Base-by-base conservation (phyloP, 2,797 vertebrate genomes). In the Sebastes diaconus region DNA sequence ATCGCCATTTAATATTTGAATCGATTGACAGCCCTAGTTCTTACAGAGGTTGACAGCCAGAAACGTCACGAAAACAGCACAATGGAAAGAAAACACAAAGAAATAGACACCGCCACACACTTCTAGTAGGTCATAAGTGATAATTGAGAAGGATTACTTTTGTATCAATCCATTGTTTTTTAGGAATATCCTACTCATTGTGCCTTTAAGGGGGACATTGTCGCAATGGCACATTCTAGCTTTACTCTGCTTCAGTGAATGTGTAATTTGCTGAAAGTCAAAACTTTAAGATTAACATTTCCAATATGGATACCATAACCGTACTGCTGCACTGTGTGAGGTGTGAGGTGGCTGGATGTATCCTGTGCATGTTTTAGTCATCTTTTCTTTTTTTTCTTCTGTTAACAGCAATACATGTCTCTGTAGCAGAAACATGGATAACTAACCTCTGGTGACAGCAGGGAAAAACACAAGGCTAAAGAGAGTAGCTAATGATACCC, bases 401-500 rank as follows among this genome's bases (percentile, higher is more conserved):
- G 36, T 42, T 42, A 80, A 68, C 70, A 86, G 78, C 60, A 75
- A 69, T 61, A 78, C 72, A 83, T 75, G 78, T 84, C 65, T 84
- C 63, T 79, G 79, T 85, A 88, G 83, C 84, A 89, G 73, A 83
- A 87, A 83, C 80, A 74, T 24, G 79, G 67, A 77, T 77, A 88
- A 87, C 76, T 88, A 90, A 83, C 73, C 76, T 68, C 70, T 86
- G 80, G 54, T 92, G 88, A 91, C 83, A 90, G 88, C 82, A 82
- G 82, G 75, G 90, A 68, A 91, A 92, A 93, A 94, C 87, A 94
- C 90, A 91, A 61, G 81, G 81, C 88, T 88, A 91, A 93, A 93
- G 77, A 87, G 85, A 92, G 87, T 63, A 79, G 85, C 88, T 95
- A 95, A 95, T 95, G 94, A 96, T 93, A 96, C 83, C 91, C 93